Evolutionary conservation across 2,888 invertebrate species (phyloP).

Genomic region (Leptopilina drosophilae): DNA sequence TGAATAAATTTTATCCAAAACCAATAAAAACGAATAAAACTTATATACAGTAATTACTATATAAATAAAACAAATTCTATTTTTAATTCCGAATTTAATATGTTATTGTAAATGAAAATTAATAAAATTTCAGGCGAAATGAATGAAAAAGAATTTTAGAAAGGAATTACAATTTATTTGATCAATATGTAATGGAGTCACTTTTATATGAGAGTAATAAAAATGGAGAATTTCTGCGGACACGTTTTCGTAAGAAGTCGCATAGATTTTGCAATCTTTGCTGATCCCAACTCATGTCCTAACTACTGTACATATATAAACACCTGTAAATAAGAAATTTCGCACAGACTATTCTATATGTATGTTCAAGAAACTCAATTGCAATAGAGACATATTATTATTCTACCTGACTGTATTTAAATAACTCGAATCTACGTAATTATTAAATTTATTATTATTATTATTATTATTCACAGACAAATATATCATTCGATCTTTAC

Average conservation of each 20-base stretch:
- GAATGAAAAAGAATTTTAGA: background rate
- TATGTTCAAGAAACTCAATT: background rate
- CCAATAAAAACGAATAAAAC: too few species aligned
- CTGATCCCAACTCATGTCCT: slow-evolving; percentile 27
- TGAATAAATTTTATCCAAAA: too few species aligned
- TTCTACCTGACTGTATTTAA: slow-evolving; percentile 1
- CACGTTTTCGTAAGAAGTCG: slow-evolving; percentile 31
- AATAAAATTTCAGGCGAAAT: background rate
- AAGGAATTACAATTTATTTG: background rate
- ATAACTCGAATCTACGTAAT: slow-evolving; percentile 17
- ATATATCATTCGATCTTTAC: slow-evolving; percentile 29
- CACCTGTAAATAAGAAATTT: slow-evolving; percentile 36
- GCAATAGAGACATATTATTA: background rate
- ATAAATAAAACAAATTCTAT: too few species aligned
- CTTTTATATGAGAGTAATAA: slow-evolving; percentile 12
- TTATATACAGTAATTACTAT: too few species aligned
- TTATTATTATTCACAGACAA: slow-evolving; percentile 16
- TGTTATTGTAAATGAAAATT: too few species aligned
- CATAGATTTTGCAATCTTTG: slow-evolving; percentile 24
- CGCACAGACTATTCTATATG: background rate
- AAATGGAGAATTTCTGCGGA: slow-evolving; percentile 27
- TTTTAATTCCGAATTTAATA: too few species aligned
- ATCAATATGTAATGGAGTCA: background rate
- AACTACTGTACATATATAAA: slow-evolving; percentile 1
- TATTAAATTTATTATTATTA: slow-evolving; percentile 10